Base-by-base conservation (phyloP, 2,797 vertebrate species). In the Lagorchestes hirsutus region DNA sequence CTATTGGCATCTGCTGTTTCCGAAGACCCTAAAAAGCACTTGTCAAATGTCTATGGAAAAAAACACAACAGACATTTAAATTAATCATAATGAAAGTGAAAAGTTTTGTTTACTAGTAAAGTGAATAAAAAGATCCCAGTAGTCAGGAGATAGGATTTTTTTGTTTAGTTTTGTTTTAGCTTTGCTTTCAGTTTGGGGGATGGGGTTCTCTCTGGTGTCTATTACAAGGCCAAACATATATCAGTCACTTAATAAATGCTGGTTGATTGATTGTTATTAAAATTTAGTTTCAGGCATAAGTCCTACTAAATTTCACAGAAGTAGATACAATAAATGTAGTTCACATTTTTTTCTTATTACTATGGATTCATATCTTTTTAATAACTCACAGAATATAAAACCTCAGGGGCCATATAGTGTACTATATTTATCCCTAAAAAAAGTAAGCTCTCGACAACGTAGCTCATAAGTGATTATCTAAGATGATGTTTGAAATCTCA, bases 1-100 rank as follows among this genome's bases (percentile, higher is more conserved):
- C 99, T 99, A 97, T 99, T 99, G 96, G 99, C 99, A 96, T 99
- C 99, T 54, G 99, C 99, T 10, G 99, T 99, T 99, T 99, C 99
- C 5, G 99, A 99, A 0, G 99, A 99, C 57, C 99, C 99, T 98
- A 99, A 99, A 99, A 99, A 99, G 98, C 99, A 99, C 98, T 99
- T 99, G 98, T 99, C 99, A 98, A 99, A 99, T 0, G 99, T 99
- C 99, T 99, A 98, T 90, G 97, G n/a, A 98, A 97, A 56, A 56
- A 29, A 96, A 96, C 12, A 54, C 28, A 98, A 97, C 0, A 98
- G n/a, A 95, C 91, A 92, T 95, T 13, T 54, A 91, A 96, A 90
- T 90, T 94, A 95, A 14, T 52, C 14, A 59, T 91, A 96, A 91
- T 90, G 90, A 90, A 93, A 92, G 92, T 55, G 0, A 74, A 59